phyloP scores from a whole-genome alignment of 53 echinoderm and acorn worm species.

The Zoroaster sp. region DNA sequence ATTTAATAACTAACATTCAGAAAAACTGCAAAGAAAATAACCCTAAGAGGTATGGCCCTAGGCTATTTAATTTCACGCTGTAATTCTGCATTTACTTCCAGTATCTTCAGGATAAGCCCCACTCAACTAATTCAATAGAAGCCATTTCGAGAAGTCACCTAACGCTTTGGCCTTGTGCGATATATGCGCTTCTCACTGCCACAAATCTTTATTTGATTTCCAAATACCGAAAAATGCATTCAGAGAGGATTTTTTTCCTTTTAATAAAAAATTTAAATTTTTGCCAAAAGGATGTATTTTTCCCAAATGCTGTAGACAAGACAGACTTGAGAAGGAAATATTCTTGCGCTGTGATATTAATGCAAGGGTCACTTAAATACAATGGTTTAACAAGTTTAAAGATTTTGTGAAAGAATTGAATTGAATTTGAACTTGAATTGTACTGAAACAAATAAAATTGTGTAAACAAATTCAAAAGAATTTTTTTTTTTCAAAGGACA shows the following conservation, averaged over 20 bases:
- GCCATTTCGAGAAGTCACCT: background rate
- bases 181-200: background rate
- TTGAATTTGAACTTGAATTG: too few species aligned
- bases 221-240: background rate
- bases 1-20: slow-evolving; percentile 57
- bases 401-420: too few species aligned
- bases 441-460: too few species aligned
- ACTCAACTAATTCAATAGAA: slow-evolving; percentile 55
- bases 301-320: background rate
- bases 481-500: too few species aligned
- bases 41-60: slow-evolving; percentile 37
- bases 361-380: too few species aligned
- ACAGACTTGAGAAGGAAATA: background rate
- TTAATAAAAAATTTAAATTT: background rate
- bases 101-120: slow-evolving; percentile 52
- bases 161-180: slow-evolving; percentile 46
- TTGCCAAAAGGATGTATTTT: background rate
- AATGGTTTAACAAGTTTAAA: too few species aligned
- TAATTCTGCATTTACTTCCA: slow-evolving; percentile 57
- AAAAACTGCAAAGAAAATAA: slow-evolving; percentile 53
- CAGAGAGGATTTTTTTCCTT: background rate
- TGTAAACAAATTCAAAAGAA: too few species aligned
- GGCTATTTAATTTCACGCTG: slow-evolving; percentile 53
- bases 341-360: background rate
- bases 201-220: slow-evolving; percentile 30